Base-by-base conservation (phyloP, 2,797 vertebrate species). In the Pristis pectinata region DNA sequence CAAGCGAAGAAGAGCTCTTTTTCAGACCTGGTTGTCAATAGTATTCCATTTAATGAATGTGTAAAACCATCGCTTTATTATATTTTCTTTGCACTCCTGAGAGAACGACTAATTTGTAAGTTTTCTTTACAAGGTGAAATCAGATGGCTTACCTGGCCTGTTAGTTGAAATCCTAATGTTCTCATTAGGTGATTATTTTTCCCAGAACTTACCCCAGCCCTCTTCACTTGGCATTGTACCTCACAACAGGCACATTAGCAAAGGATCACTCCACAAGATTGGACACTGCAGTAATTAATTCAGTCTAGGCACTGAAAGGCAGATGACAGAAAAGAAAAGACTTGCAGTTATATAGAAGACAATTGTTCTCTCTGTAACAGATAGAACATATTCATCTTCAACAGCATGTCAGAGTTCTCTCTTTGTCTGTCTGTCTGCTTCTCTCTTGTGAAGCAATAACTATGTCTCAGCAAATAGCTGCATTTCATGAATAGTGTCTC, bases 201-300 rank as follows among this genome's bases (percentile, higher is more conserved):
- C 44, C 70, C 70, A 34, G 70, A 94, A 53, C 92, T 76, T 94
- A 70, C 41, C 44, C 92, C 67, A 24, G 44, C 74, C 70, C 92
- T 72, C 92, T 94, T 72, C 70, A 94, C n/a, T 94, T 94, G 67
- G 70, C 30, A 94, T 94, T 94, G 70, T 94, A 44, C 76, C 92
- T 94, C 92, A 94, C 70, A 94, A 94, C 92, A 94, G 70, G 70
- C 92, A 76, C 92, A 94, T 94, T 94, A 94, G 92, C 92, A 94
- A 94, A 94, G 92, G 70, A 94, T 94, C 92, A 94, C 92, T 56
- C 92, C 41, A 94, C 92, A 94, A 76, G 92, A 76, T 74, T 76
- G 44, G 70, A 94, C 70, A 94, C 92, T 74, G 92, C 67, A 74
- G 92, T 94, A 94, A 94, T 94, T 94, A 94, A 94, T 70, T 94